Evolutionary conservation across 2,888 invertebrate genomes (phyloP).

Genomic region (Ophraella communa): DNA sequence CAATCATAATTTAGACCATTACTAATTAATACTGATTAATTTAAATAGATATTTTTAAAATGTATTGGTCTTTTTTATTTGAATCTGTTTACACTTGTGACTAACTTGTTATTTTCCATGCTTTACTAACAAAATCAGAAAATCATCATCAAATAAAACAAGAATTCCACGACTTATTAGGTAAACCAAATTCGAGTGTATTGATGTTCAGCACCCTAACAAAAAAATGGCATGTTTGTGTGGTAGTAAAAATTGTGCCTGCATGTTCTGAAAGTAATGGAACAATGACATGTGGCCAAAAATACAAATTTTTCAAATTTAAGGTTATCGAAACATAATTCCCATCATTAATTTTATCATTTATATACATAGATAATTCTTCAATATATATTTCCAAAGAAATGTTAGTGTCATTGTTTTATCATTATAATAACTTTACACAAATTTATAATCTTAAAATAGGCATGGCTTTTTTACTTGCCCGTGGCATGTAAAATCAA

Average conservation of each 20-base stretch:
- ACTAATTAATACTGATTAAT: too few species aligned
- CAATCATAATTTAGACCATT: too few species aligned
- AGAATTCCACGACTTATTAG: conserved; percentile 56
- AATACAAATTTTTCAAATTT: neutral
- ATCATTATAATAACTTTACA: too few species aligned
- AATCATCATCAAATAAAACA: conserved; percentile 55
- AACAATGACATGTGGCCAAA: neutral
- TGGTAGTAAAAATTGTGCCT: neutral
- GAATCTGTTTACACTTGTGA: conserved; percentile 13
- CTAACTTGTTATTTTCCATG: conserved; percentile 36
- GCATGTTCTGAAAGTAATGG: neutral
- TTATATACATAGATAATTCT: too few species aligned
- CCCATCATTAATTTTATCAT: neutral
- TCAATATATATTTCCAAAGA: neutral
- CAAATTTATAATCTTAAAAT: neutral
- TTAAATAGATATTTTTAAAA: neutral
- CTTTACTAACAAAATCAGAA: conserved; percentile 47
- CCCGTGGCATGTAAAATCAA: neutral
- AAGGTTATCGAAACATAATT: neutral
- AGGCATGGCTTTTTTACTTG: neutral
- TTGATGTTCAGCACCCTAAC: neutral
- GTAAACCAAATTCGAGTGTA: conserved; percentile 35
- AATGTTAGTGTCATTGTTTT: too few species aligned
- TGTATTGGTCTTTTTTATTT: conserved; percentile 1
- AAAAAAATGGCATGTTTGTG: neutral